Percentiles rank a stretch among this genome's conserved stretches.
Evolutionary conservation across 2,888 invertebrate species (phyloP).

Genomic region (Lissocephala sabroskyi): DNA sequence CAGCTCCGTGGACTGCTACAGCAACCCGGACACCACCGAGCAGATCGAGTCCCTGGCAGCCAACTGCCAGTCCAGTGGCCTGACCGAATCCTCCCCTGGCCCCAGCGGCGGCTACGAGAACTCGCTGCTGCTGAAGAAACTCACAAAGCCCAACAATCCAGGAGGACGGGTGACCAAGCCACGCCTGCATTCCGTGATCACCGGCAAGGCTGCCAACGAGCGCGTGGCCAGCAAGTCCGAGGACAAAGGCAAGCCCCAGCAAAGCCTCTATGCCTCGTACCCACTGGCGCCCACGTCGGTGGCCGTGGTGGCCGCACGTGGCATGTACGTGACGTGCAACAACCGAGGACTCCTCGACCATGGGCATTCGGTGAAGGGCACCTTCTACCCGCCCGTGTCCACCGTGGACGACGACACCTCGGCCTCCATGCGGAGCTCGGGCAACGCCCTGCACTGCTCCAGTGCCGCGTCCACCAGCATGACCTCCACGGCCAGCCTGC

Average conservation of each 20-base stretch:
- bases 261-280: conserved; percentile 54
- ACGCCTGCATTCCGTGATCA: conserved; percentile 17
- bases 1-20: conserved; percentile 61
- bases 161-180: conserved; percentile 34
- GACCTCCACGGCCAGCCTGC: conserved; percentile 67
- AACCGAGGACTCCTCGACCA: conserved; percentile 86
- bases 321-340: conserved; percentile 88
- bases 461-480: conserved; percentile 55
- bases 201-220: conserved; percentile 23
- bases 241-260: conserved; percentile 42
- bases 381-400: conserved; percentile 90
- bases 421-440: conserved; percentile 73
- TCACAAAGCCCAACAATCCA: conserved; percentile 37
- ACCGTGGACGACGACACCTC: conserved; percentile 79
- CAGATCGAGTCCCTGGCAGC: conserved; percentile 45
- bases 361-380: conserved; percentile 88
- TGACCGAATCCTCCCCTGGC: conserved; percentile 31
- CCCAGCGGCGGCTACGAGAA: conserved; percentile 37
- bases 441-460: conserved; percentile 14
- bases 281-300: conserved; percentile 69
- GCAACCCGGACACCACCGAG: conserved; percentile 61
- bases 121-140: conserved; percentile 49
- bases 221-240: conserved; percentile 36
- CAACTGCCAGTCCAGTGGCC: conserved; percentile 22
- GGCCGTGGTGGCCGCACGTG: conserved; percentile 87